Evolutionary conservation across 2,113 vertebrate genomes (phyloP), one percentile per base, ranked within the genome.

Genomic region (Zosterops lateralis): DNA sequence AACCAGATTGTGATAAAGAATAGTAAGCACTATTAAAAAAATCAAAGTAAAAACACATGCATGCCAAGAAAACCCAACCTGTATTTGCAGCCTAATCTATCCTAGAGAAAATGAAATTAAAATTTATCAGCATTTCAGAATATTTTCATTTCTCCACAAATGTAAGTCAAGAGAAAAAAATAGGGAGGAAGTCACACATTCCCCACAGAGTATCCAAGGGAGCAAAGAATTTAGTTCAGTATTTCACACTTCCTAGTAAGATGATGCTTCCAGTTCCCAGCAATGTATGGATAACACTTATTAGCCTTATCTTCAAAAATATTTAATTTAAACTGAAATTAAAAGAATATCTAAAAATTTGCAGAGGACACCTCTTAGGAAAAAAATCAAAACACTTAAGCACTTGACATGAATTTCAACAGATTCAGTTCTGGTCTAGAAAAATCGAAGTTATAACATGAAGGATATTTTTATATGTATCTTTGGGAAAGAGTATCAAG

Each of bases 1-100:
- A 89, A 56, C 5, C 17, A 89, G n/a, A 45, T 0, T 54, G 14
- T 50, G 9, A 29, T 62, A 71, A 77, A 28, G 14, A 83, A 80
- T 3, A 90, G 15, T 8, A 72, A 72, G 10, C 17, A 44, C 19
- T 26, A 61, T 20, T 40, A 26, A 36, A 84, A 72, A 72, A 32
- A 28, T 2, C 6, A 7, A 66, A 89, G 14, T 10, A 70, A 78
- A 77, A 84, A 0, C 38, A 51, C 8, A 9, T 0, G 0, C 20
- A 40, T 1, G 5, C 24, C 9, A 80, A 34, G 32, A 38, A 17
- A 78, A 71, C 9, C 1, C 1, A 6, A 10, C 15, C 17, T 57
- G 6, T 24, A 44, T 77, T 38, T 90, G 10, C 64, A 70, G 16
- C 18, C 38, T 62, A 7, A 86, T 22, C 16, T 38, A 68, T 29